Evolutionary conservation across 2,113 vertebrate genomes (phyloP), one percentile per base, ranked within the genome.

Genomic region (Silurus asotus): DNA sequence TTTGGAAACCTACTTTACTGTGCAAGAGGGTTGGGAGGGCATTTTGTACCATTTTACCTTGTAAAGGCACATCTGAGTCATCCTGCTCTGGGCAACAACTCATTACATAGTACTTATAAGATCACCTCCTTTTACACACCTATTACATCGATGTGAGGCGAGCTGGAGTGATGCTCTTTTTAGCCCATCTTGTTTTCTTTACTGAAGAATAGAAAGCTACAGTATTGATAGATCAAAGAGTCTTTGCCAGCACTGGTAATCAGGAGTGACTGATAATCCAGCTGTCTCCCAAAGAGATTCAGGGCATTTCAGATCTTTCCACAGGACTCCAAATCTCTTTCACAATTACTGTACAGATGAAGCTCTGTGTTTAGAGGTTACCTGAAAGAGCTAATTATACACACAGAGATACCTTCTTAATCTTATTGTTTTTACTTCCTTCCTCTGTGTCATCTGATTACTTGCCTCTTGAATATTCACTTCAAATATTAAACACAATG

Each of bases 241-340:
- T 83, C 62, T 82, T 65, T 79, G 80, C 64, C 72, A 85, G 23
- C 0, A 1, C 83, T 87, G 72, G 85, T 85, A 79, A 85, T 83
- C 83, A 83, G 37, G 51, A 89, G 62, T 83, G 69, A 87, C 74
- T 85, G 37, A 37, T 37, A 83, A 82, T 87, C 77, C 17, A 0
- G 23, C 8, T 81, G 55, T 62, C 69, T 69, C 9, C 69, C 13
- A 28, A 59, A 82, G 67, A 62, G 37, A 62, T 13, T 70, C 17
- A 49, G 65, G 55, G 84, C 74, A 11, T 85, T 83, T 23, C n/a
- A 28, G 65, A 64, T 65, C 51, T 49, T 80, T 87, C 62, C 80
- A n/a, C 23, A 37, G 28, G 53, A 67, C 75, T 82, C 51, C 8
- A n/a, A 77, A 70, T 69, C 85, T 84, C 64, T 88, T 89, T 80